A percentile compares a stretch with the other conserved stretches of the same genome.
phyloP scores from a whole-genome alignment of 2,797 vertebrate species.

The Micromesistius poutassou region DNA sequence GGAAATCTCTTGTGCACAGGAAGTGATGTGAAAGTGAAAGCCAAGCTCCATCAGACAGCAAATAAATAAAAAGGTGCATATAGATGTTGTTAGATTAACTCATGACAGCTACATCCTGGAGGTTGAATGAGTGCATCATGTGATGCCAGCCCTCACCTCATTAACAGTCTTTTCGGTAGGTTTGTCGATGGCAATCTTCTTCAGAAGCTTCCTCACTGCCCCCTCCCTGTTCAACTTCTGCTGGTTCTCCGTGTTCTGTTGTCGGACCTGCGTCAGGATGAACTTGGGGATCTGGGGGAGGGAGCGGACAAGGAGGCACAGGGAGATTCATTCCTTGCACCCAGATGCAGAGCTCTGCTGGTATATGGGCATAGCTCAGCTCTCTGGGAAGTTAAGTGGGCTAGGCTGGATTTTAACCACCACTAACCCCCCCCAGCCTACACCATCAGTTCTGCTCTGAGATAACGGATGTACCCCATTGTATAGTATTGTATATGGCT shows the following conservation, averaged over 20 bases:
- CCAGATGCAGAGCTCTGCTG: no score
- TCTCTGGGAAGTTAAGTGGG: no score
- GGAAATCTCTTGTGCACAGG: no score
- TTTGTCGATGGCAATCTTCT: slow-evolving; percentile 91
- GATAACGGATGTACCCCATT: no score
- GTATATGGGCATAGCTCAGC: no score
- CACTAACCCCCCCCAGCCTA: no score
- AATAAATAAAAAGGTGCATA: background rate
- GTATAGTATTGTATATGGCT: no score
- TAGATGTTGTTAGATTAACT: background rate
- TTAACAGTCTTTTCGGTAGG: slow-evolving; percentile 73
- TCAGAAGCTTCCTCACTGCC: slow-evolving; percentile 88
- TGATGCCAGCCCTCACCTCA: slow-evolving; percentile 70
- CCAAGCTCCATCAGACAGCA: background rate
- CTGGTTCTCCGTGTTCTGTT: slow-evolving; percentile 85
- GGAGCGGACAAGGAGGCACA: background rate
- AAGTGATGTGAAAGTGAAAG: background rate
- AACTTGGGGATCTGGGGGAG: slow-evolving; percentile 92
- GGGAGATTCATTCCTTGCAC: background rate
- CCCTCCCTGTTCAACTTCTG: slow-evolving; percentile 83
- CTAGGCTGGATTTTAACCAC: no score
- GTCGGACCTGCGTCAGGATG: slow-evolving; percentile 90
- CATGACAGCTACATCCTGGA: background rate
- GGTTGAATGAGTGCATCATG: background rate
- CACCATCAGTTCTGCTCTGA: no score